Base-by-base conservation (phyloP, 2,797 vertebrate genomes). In the Acanthis flammea region DNA sequence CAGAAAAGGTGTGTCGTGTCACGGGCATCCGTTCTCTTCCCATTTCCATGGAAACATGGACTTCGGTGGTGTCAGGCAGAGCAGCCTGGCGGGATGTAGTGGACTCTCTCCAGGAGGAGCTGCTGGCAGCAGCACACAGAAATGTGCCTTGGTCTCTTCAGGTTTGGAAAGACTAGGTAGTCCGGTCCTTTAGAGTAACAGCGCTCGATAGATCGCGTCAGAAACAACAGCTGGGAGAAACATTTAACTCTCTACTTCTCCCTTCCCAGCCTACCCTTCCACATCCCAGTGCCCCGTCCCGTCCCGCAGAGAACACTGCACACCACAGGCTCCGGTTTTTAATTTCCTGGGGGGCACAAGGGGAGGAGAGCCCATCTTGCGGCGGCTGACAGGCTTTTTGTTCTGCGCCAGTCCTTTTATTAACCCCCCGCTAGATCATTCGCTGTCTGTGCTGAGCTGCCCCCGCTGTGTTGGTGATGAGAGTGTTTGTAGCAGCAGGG, bases 401-500 rank as follows among this genome's bases (percentile, higher is more conserved):
- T 97, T 96, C 70, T 76, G 90, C 55, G 5, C 76, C 87, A 70
- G 78, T 70, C 94, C 88, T 93, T 97, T 96, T 95, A 97, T 97
- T 97, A 96, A 92, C 95, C 96, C 95, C 95, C 96, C 78, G 95
- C 96, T 91, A 96, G 95, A 94, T 86, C 57, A 47, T 72, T 89
- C 63, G 21, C 95, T 76, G 72, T 88, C 61, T 92, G 92, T 10
- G 93, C 93, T 60, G 75, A 62, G 61, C 94, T 16, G 75, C 87
- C 79, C 96, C 96, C 2, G 95, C 97, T 97, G 96, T 6, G 95
- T 37, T 74, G 33, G 77, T 96, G 96, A 97, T 97, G 97, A 97
- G 96, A 91, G 85, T 9, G 85, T 93, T 91, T 86, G 73, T 60
- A 96, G 81, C 94, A 91, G 95, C 94, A 53, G 97, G 93, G 80